Percentiles rank a stretch among this genome's conserved stretches.
These are phyloP conservation scores for Drosophila formosana DNA, from an alignment of 2,888 invertebrate genomes.

Conservation along the genomic window DNA sequence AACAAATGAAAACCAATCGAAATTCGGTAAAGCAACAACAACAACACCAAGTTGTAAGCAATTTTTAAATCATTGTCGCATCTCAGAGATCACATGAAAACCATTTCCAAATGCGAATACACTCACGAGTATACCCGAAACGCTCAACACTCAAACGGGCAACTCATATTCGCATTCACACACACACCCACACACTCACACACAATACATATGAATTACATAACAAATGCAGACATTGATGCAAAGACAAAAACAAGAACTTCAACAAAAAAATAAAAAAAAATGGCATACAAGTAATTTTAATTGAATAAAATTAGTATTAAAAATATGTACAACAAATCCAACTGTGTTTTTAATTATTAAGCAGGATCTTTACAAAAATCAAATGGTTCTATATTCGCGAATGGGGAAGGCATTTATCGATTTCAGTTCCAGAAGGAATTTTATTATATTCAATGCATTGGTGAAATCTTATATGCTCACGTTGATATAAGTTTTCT, in stretches of 20 bases:
- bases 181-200: constrained; percentile 16
- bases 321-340: constrained; percentile 78
- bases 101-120: constrained; percentile 34
- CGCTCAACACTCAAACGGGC: constrained; percentile 16
- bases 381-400: too few relatives aligned
- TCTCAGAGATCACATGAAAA: constrained; percentile 53
- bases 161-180: constrained; percentile 10
- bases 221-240: constrained; percentile 57
- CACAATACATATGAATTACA: constrained; percentile 47
- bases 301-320: constrained; percentile 78
- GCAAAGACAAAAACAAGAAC: constrained; percentile 20
- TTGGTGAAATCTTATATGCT: too few relatives aligned
- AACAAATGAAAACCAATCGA: constrained; percentile 26
- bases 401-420: too few relatives aligned
- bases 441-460: too few relatives aligned
- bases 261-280: constrained; percentile 15
- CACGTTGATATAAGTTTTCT: too few relatives aligned
- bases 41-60: constrained; percentile 59
- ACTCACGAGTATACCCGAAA: constrained; percentile 10
- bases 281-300: constrained; percentile 77
- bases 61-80: constrained; percentile 75
- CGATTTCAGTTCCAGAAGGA: too few relatives aligned
- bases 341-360: constrained; percentile 30
- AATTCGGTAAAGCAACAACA: constrained; percentile 21
- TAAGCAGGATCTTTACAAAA: not conserved